Base-by-base conservation (phyloP, 2,797 vertebrate genomes). In the Poeciliopsis paucimaculata region DNA sequence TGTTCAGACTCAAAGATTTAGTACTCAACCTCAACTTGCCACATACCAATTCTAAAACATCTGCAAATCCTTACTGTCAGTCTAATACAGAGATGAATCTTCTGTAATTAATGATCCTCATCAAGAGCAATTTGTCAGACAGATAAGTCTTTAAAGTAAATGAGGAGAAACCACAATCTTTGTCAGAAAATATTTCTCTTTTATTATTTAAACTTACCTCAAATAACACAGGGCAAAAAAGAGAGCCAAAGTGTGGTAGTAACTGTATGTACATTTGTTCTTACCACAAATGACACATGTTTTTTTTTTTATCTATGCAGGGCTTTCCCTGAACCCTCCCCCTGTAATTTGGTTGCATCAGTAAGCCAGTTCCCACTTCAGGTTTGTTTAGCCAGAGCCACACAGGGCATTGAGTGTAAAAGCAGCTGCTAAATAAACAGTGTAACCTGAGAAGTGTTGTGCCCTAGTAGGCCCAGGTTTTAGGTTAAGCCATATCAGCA, bases 91-190 rank as follows among this genome's bases (percentile, higher is more conserved):
- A 76, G 57, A 77, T 68, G 18, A 70, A 79, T 80, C 60, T 75
- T 64, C 66, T 85, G 53, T 77, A 76, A 78, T 89, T 80, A 72
- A 78, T 81, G 75, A 86, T 80, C 76, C 82, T 84, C 74, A 82
- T 85, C 82, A 78, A 76, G 73, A 83, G 55, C 75, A 75, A 90
- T 89, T 87, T 82, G 73, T 86, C 81, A 86, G 28, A 71, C n/a
- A 77, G 60, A 76, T 90, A 82, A 86, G 86, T 86, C 82, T 77
- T 91, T 66, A 41, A 83, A 77, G 79, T 76, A 80, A 78, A 78
- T n/a, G 66, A 72, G 64, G 36, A 77, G 80, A 73, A 62, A 77
- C 79, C 9, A 4, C 77, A 39, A 70, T 43, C 68, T 84, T 79
- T 82, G 73, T 85, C 81, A 79, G 75, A 41, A 77, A 83, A 75